A percentile compares a stretch with the other conserved stretches of the same genome.
Evolutionary conservation across 2,888 invertebrate species (phyloP).

Genomic region (Eucera pruinosa): DNA sequence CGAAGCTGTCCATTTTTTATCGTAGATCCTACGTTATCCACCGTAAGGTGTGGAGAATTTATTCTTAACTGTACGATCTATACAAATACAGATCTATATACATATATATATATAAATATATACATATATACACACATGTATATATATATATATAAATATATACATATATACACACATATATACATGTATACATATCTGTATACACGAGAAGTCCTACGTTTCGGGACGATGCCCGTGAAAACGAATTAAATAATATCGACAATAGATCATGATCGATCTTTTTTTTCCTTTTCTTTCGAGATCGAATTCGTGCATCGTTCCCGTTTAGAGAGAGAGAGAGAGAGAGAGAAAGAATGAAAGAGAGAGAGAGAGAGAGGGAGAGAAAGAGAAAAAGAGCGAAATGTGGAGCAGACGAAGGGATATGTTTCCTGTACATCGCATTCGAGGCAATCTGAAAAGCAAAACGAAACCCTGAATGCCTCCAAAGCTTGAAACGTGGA

Average conservation of each 20-base stretch:
- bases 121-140: neutral
- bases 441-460: constrained; percentile 40
- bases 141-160: constrained; percentile 7
- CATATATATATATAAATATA: neutral
- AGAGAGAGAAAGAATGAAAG: neutral
- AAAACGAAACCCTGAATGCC: constrained; percentile 64
- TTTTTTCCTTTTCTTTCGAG: neutral
- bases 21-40: constrained; percentile 57
- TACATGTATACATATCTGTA: neutral
- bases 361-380: neutral
- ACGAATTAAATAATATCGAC: constrained; percentile 23
- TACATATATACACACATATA: neutral
- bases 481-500: constrained; percentile 78
- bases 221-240: constrained; percentile 47
- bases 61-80: constrained; percentile 46
- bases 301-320: constrained; percentile 34
- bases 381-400: constrained; percentile 8
- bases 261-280: constrained; percentile 23
- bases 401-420: constrained; percentile 16
- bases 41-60: constrained; percentile 45
- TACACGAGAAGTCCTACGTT: constrained; percentile 18
- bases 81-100: neutral
- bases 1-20: constrained; percentile 59
- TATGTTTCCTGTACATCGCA: constrained; percentile 20
- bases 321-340: neutral